Evolutionary conservation across 1,140 invertebrate genomes (phyloP).

Genomic region (Aricia agestis): DNA sequence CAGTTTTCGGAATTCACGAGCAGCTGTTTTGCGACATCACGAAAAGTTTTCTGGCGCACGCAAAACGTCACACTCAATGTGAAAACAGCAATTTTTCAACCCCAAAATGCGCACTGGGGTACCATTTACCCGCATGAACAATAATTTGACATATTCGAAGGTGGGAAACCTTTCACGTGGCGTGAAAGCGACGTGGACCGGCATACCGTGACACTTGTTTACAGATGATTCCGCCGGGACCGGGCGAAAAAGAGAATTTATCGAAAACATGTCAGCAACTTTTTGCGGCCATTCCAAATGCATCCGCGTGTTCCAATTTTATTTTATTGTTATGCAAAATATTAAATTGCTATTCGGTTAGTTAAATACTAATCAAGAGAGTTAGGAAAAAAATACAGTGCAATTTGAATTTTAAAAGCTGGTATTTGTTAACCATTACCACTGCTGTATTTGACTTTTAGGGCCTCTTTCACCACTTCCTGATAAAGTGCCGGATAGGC

Average conservation of each 20-base stretch:
- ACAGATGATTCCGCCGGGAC: not conserved
- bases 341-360: not conserved
- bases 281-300: not conserved
- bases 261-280: not conserved
- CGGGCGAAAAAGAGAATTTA: not conserved
- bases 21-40: not conserved
- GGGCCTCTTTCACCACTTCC: no score
- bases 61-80: not conserved
- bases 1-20: no score
- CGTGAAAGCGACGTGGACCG: not conserved
- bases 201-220: not conserved
- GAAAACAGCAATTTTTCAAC: not conserved
- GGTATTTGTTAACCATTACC: not conserved
- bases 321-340: not conserved
- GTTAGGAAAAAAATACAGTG: not conserved
- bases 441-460: not conserved
- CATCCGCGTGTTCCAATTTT: not conserved
- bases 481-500: no score
- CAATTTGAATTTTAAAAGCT: not conserved
- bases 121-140: not conserved
- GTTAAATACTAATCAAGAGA: not conserved
- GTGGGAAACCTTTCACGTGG: not conserved
- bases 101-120: not conserved
- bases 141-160: slow-evolving; percentile 1
- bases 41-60: not conserved